Base-by-base conservation (phyloP, 2,888 invertebrate genomes). In the Copidosoma aretas region DNA sequence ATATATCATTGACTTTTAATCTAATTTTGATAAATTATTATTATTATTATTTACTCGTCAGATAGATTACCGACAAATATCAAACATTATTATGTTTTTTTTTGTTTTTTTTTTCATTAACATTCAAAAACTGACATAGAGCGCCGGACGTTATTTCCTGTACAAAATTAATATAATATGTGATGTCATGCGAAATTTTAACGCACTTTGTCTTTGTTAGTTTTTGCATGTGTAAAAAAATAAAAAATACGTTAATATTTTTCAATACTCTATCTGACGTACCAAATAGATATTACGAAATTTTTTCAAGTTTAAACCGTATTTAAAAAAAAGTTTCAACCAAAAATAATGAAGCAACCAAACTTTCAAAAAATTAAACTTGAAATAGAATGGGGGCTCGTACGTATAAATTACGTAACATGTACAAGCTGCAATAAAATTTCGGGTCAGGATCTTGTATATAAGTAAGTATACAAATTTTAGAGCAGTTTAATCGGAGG, bases 401-500 rank as follows among this genome's bases (percentile, higher is more conserved):
- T 32, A 49, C 3, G 22, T 12, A 52, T 10, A 19, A 52, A 52
- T 19, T 52, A 52, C 21, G 12, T 52, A 52, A 52, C 19, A 10
- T 49, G 3, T n/a, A 49, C 15, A 46, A 46, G 12, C 2, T 21
- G 19, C 10, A n/a, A 21, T 52, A n/a, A 52, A n/a, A 52, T 12
- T n/a, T 1, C 10, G 5, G 19, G 19, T n/a, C n/a, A 5, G 3
- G 21, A 52, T 19, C 10, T 21, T 19, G 4, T 21, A 10, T 19
- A 5, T 4, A n/a, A 19, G 19, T 21, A 52, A 8, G 10, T 21
- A 52, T 52, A 52, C 17, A 17, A 1, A 41, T 41, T 58, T 10
- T 19, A 24, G 59, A 8, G 25, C 14, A 58, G 14, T 22, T 8
- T 77, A 81, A 32, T 80, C 80, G 52, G 76, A 70, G 60, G 78